Evolutionary conservation across 2,113 vertebrate species (phyloP), one percentile per base, ranked within the genome.

Genomic region (Perccottus glenii): DNA sequence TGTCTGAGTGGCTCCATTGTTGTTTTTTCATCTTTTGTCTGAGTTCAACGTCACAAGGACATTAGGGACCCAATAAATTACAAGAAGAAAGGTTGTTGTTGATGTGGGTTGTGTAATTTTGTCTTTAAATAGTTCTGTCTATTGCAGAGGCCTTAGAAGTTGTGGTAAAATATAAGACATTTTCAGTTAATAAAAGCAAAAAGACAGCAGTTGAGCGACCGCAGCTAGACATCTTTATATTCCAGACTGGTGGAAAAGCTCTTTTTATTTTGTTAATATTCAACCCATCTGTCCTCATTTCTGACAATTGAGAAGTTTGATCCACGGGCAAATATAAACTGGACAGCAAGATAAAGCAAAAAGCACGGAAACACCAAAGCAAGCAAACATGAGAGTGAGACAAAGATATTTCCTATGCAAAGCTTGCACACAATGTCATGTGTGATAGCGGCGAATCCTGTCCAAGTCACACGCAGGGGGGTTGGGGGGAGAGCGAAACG

Each of bases 361-460:
- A 88, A 81, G 79, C 81, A 86, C 77, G 77, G 70, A 90, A 88
- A 86, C 82, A 82, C 40, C 33, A 71, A 76, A 78, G 82, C 80
- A 74, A 83, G 88, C 87, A 90, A 92, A 92, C 88, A 91, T 68
- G 61, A 50, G 38, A 77, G 75, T 63, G 85, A 91, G 89, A 93
- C 91, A 92, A 92, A 92, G 89, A 91, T 92, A 91, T 93, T 93
- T 92, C 87, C 84, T 91, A 92, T 93, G 91, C 90, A 92, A 92
- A 93, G 91, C 92, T 91, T 35, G 36, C 84, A 88, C 92, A 91
- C 90, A 91, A 88, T 91, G 91, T 91, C 85, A 88, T 86, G 88
- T 89, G 90, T 91, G 91, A 92, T 92, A 92, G 89, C 84, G 74
- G 50, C 67, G 79, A 83, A 91, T 89, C 87, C 80, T 55, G 79